A percentile compares a stretch with the other conserved stretches of the same genome.
phyloP scores from a whole-genome alignment of 2,888 invertebrate species.

The Myathropa florea region DNA sequence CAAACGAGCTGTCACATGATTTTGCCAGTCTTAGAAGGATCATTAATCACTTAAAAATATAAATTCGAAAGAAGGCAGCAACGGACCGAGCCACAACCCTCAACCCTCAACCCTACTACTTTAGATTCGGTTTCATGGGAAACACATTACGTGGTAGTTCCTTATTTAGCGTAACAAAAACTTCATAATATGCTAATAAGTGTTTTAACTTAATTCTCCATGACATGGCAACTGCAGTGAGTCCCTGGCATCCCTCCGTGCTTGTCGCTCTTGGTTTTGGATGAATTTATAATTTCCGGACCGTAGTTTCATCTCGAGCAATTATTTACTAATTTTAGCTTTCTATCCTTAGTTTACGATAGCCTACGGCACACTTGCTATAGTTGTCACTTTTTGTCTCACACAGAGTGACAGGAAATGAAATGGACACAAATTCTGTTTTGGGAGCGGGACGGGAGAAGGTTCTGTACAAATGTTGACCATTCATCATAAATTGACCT shows the following conservation, averaged over 20 bases:
- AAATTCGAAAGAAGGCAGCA: not conserved
- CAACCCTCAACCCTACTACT: not conserved
- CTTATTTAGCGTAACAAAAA: constrained; percentile 48
- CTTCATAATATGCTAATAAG: constrained; percentile 65
- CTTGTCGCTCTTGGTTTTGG: not conserved
- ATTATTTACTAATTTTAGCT: constrained; percentile 54
- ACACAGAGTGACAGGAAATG: not conserved
- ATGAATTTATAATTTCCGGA: constrained; percentile 54
- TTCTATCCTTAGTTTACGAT: constrained; percentile 4
- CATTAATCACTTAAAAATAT: constrained; percentile 44
- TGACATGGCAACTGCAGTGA: constrained; percentile 40
- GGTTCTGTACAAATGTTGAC: constrained; percentile 43
- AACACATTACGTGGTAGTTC: constrained; percentile 33
- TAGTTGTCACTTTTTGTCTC: constrained; percentile 10
- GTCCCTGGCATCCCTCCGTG: not conserved
- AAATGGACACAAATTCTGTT: not conserved
- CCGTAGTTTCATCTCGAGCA: constrained; percentile 35
- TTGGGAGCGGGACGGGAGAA: not conserved
- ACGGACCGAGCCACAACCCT: not conserved
- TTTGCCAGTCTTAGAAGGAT: constrained; percentile 36
- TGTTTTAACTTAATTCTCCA: constrained; percentile 62
- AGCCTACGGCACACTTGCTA: constrained; percentile 3
- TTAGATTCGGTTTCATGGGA: constrained; percentile 24
- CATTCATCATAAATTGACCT: constrained; percentile 56
- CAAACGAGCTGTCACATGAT: constrained; percentile 50